These are phyloP conservation scores for Progne subis DNA, from an alignment of 2,113 vertebrate species.

Conservation along the genomic window DNA sequence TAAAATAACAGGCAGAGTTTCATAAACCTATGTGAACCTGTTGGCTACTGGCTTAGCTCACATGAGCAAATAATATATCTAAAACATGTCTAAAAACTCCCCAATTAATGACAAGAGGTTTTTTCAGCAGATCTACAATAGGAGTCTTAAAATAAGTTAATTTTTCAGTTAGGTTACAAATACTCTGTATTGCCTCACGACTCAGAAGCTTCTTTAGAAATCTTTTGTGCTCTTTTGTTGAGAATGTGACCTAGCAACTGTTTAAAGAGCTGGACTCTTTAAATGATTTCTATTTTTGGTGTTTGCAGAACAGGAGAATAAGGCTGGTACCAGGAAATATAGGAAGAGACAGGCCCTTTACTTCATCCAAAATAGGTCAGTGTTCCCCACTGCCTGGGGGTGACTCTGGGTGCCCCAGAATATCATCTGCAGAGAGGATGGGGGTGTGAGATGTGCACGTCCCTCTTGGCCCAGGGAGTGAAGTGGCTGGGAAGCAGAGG, in stretches of 20 bases:
- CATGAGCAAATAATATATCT: not conserved
- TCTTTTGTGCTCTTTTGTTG: not conserved
- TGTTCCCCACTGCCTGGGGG: accelerated
- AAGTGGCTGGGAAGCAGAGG: not conserved
- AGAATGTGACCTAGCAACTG: not conserved
- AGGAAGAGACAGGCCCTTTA: not conserved
- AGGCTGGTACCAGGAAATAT: not conserved
- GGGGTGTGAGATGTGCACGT: accelerated
- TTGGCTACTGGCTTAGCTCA: not conserved
- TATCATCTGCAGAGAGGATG: not conserved
- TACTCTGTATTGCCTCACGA: not conserved
- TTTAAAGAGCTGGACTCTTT: not conserved
- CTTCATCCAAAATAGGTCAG: not conserved
- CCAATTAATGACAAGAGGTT: not conserved
- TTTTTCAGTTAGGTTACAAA: not conserved
- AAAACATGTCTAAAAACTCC: not conserved
- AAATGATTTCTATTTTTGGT: not conserved
- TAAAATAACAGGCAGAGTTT: not conserved
- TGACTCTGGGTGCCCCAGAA: accelerated
- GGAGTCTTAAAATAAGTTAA: not conserved
- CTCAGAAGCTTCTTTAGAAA: not conserved
- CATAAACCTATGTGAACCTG: not conserved
- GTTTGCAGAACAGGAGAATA: not conserved
- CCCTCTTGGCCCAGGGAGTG: not conserved
- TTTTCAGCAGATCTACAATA: not conserved